Evolutionary conservation across 2,113 vertebrate genomes (phyloP), one percentile per base, ranked within the genome.

Genomic region (Hydrolagus affinis): DNA sequence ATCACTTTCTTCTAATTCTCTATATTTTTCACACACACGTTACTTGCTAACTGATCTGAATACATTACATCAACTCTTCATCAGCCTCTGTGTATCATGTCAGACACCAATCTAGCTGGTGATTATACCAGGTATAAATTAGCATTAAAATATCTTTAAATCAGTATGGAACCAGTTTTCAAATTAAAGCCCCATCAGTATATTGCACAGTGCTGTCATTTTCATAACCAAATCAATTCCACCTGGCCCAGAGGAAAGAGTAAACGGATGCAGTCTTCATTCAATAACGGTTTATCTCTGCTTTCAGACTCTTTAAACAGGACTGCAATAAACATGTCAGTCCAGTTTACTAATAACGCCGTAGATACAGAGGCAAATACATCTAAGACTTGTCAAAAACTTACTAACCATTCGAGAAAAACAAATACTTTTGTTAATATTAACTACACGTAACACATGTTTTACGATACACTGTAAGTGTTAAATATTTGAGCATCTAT

Each of bases 201-300:
- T 92, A 95, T 95, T 95, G 95, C 89, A 90, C 88, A 86, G 88
- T 90, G 90, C 91, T 94, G 94, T 95, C 94, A 94, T 94, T 97
- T 96, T 96, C 97, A 94, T 95, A 94, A 92, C 88, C 90, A 90
- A 95, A 96, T 97, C 95, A 96, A 95, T 96, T 95, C 89, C 89
- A 88, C 78, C 87, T 93, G 92, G 92, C 93, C 91, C 74, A 88
- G 91, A 90, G 93, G 91, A 90, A 90, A 91, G 91, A 91, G 86
- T 90, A 92, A 93, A 93, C 91, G 93, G 91, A 94, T 90, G 91
- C 91, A 90, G 91, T 93, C 93, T 92, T 92, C 92, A 94, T 93
- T 92, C 93, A 92, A 93, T 88, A 70, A 89, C 90, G 93, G 93
- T 96, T 97, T 97, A 97, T 97, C 95, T 96, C 90, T 90, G 90